Percentiles rank a stretch among this genome's conserved stretches.
phyloP scores from a whole-genome alignment of 2,113 vertebrate species.

The Paracanthobrama guichenoti region DNA sequence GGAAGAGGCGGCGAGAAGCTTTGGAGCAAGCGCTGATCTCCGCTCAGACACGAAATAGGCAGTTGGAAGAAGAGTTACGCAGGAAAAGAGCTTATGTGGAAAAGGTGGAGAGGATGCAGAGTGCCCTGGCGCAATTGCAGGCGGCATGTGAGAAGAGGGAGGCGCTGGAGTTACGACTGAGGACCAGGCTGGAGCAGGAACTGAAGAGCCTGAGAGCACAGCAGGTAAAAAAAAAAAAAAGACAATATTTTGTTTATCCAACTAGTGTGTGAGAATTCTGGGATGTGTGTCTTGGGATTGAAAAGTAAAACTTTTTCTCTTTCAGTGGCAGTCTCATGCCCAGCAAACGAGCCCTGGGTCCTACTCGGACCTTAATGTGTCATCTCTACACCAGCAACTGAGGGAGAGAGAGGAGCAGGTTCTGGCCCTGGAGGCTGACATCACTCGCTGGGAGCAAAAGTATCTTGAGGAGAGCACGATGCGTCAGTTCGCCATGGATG shows the following conservation, averaged over 20 bases:
- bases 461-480: conserved; percentile 97
- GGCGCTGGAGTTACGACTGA: conserved; percentile 86
- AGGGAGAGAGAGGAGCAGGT: conserved; percentile 92
- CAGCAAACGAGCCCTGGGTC: conserved; percentile 59
- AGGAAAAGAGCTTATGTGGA: conserved; percentile 93
- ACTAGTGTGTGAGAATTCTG: background rate
- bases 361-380: conserved; percentile 69
- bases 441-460: conserved; percentile 99
- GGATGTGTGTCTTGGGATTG: background rate
- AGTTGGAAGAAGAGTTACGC: conserved; percentile 87
- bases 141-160: conserved; percentile 95
- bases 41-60: conserved; percentile 81
- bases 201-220: conserved; percentile 90
- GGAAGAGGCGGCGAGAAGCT: conserved; percentile 84
- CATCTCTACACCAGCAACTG: conserved; percentile 82
- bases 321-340: conserved; percentile 78
- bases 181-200: conserved; percentile 93
- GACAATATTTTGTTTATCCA: background rate
- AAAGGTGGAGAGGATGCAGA: conserved; percentile 94
- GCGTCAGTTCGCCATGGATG: conserved; percentile 97
- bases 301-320: background rate
- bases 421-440: conserved; percentile 93
- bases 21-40: conserved; percentile 88
- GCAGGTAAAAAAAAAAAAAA: conserved; percentile 78
- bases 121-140: conserved; percentile 92